Evolutionary conservation across 2,113 vertebrate species (phyloP), one percentile per base, ranked within the genome.

Genomic region (Cyprinus carpio): DNA sequence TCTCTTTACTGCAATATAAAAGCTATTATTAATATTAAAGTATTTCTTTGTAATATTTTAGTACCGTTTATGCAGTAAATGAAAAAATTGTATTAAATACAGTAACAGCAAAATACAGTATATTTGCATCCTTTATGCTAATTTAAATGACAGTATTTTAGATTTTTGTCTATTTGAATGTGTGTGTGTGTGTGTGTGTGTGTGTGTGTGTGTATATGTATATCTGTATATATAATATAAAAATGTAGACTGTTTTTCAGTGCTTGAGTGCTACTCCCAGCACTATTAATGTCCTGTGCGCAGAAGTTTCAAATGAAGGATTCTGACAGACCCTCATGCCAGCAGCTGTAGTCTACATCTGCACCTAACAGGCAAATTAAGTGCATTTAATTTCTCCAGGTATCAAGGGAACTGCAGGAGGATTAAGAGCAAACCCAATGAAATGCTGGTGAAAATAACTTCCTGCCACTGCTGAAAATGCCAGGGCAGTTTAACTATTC

Each of bases 281-380:
- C 89, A 91, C 93, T 92, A 93, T 92, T 86, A 87, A 91, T 91
- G 92, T 94, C 90, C 91, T 88, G 88, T 60, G 92, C 91, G 91
- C 91, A 92, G 92, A 91, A 92, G 91, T 91, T 93, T 90, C 90
- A 94, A 94, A 94, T 93, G 90, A 92, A 91, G 89, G 90, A 23
- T 46, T 75, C 91, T 92, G 93, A 92, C 92, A 93, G 92, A 91
- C 91, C 90, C 90, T 91, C 87, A 86, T 91, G 90, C 90, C 93
- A 93, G 92, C 92, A 94, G 92, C 92, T 94, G 93, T 91, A 92
- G 90, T 91, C 90, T 89, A 90, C 91, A 60, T 93, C 90, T 86
- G 89, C 89, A 91, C 92, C 92, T 62, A 91, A 91, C 89, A 91
- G 91, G 89, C 91, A 90, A 88, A 92, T 93, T 92, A 93, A 91